A percentile compares a stretch with the other conserved stretches of the same genome.
These are phyloP conservation scores for Heliconius congener DNA, from an alignment of 1,140 invertebrate genomes.

Conservation along the genomic window DNA sequence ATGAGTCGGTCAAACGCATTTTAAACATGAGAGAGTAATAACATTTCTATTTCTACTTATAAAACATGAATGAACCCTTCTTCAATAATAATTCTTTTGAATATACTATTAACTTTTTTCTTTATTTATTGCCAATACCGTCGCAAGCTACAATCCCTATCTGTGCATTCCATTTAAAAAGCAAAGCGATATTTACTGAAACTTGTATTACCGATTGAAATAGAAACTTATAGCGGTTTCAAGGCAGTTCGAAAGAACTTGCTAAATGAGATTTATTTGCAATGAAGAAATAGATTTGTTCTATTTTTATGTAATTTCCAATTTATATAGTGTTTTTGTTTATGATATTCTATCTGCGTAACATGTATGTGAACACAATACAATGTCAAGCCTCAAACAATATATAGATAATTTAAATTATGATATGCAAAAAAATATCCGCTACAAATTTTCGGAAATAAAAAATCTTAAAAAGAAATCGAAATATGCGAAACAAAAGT, in stretches of 20 bases:
- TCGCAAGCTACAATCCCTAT: not conserved
- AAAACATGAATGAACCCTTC: not conserved
- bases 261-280: not conserved
- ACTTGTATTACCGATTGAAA: constrained; percentile 35
- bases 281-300: not conserved
- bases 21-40: no score
- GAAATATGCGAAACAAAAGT: no score
- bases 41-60: no score
- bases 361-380: no score
- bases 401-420: no score
- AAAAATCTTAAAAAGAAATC: no score
- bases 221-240: constrained; percentile 26
- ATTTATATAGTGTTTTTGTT: not conserved
- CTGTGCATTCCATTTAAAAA: not conserved
- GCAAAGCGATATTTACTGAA: constrained; percentile 21
- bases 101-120: not conserved
- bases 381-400: no score
- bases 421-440: no score
- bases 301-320: not conserved
- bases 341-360: not conserved
- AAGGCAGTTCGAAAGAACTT: not conserved
- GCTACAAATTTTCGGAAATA: no score
- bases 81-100: not conserved
- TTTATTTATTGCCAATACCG: not conserved
- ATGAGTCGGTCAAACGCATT: no score